Conservation (phyloP, 2,797 vertebrate species). For the Hoplostethus mediterraneus region DNA sequence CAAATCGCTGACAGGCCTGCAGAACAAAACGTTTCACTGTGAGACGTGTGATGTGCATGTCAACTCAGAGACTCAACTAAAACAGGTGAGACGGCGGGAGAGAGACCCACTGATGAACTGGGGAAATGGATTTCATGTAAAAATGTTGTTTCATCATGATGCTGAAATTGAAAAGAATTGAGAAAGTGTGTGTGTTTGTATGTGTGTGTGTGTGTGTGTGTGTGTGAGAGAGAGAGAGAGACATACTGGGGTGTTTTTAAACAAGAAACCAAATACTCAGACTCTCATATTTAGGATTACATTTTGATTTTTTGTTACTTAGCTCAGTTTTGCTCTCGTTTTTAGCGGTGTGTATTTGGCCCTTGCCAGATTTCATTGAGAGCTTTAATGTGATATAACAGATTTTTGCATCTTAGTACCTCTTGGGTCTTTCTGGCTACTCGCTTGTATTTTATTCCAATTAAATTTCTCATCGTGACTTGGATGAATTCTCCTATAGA, state of each 20-base stretch:
- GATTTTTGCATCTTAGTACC: neutral
- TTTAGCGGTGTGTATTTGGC: neutral
- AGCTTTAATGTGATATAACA: no score
- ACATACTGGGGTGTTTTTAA: no score
- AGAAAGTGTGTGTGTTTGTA: no score
- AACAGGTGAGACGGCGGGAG: constrained; percentile 86
- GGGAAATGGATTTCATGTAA: neutral
- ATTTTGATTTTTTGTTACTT: no score
- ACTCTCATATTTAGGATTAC: no score
- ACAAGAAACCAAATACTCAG: no score
- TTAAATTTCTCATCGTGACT: neutral
- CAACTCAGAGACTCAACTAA: constrained; percentile 99
- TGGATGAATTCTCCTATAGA: neutral
- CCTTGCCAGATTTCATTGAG: no score
- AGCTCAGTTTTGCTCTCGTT: neutral
- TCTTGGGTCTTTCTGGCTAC: neutral
- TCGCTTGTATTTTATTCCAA: neutral
- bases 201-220: no score
- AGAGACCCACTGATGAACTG: neutral
- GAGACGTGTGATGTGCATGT: constrained; percentile 98
- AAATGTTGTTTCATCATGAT: neutral
- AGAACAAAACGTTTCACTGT: constrained; percentile 99
- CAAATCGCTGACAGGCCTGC: constrained; percentile 91
- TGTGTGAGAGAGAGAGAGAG: no score
- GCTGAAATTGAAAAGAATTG: no score